phyloP scores from a whole-genome alignment of 2,797 vertebrate species.

The Sparidentex hasta region DNA sequence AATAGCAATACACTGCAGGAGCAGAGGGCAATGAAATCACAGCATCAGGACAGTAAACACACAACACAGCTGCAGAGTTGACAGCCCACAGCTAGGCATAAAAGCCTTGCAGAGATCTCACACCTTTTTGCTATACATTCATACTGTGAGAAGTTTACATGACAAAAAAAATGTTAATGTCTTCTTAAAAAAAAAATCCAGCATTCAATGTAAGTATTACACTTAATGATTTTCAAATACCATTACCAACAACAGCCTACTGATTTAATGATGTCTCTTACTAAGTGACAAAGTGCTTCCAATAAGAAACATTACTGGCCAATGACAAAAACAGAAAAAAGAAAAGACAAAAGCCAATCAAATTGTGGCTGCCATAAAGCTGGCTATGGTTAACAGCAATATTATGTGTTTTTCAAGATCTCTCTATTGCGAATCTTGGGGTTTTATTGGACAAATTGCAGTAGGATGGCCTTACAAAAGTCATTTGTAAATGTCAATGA shows the following conservation, averaged over 20 bases:
- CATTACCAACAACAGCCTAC: not conserved
- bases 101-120: not conserved
- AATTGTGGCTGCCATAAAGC: not conserved
- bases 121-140: not conserved
- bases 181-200: not conserved
- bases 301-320: not conserved
- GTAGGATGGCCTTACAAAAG: slow-evolving; percentile 29
- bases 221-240: not conserved
- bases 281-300: not conserved
- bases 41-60: not conserved
- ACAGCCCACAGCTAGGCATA: not conserved
- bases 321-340: not conserved
- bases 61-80: not conserved
- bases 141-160: not conserved
- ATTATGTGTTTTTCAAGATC: slow-evolving; percentile 11
- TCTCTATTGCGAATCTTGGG: slow-evolving; percentile 24
- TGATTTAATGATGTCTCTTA: not conserved
- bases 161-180: not conserved
- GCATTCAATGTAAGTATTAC: not conserved
- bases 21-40: not conserved
- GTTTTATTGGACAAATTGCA: slow-evolving; percentile 30
- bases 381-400: not conserved
- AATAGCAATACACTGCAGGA: not conserved
- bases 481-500: slow-evolving; percentile 60
- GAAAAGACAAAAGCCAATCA: not conserved